Evolutionary conservation across 2,888 invertebrate genomes (phyloP), one percentile per base, ranked within the genome.

Genomic region (Ophioninae sp.): DNA sequence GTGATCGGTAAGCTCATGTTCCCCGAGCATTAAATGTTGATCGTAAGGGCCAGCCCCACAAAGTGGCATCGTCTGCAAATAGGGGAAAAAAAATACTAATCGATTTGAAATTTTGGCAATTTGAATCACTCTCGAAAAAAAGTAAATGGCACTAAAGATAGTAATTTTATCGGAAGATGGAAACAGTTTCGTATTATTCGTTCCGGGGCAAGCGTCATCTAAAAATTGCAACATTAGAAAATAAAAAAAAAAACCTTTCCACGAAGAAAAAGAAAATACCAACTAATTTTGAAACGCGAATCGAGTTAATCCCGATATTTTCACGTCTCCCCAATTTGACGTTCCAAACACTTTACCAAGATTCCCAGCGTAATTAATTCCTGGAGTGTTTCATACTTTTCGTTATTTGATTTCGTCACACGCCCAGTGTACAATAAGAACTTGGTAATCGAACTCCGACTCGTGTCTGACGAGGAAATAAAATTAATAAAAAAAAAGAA

Each of bases 41-140:
- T 92, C 92, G 81, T 89, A 91, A 0, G 91, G 92, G 41, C 91
- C 91, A 7, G 92, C 92, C 1, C 91, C 89, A 44, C 91, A 92
- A 44, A 91, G 89, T 59, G 89, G 90, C 91, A 92, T 92, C 23
- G 91, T 90, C 92, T 92, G 85, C 9, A 88, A 3, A 6, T n/a
- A 72, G 37, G 20, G 58, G 39, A 61, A 20, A 9, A 68, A 44
- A 44, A 69, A 37, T 39, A 13, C 58, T 22, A 30, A 72, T 3
- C 13, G 17, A 64, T 64, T 17, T 17, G 17, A 51, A 0, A 10
- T 3, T 10, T 13, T 3, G 13, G 10, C 13, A 44, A 44, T 44
- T 10, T 3, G 10, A 44, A 6, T 17, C 5, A 13, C 13, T 17
- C 51, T 5, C 13, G 3, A 0, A 17, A 51, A 51, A 51, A 51